Base-by-base conservation (phyloP, 1,140 invertebrate species). In the Mylabris phalerata region DNA sequence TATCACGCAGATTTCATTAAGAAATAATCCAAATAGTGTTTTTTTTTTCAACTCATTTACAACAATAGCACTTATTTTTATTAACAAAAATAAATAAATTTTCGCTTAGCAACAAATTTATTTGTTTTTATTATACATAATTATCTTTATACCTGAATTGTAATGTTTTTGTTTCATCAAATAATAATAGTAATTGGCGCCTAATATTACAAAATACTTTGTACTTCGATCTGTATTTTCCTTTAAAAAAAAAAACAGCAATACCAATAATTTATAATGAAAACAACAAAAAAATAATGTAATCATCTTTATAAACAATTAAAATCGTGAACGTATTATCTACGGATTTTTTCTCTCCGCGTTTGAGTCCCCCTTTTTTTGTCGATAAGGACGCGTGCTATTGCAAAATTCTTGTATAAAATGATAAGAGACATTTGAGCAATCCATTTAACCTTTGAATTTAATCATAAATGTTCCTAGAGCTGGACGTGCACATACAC, bases 381-480 rank as follows among this genome's bases (percentile, higher is more conserved):
- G 42, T 52, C 52, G 50, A 47, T 42, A 48, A 54, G 47, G 51
- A 46, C 57, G 50, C 57, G 50, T 52, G 50, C 44, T 59, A 47
- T 59, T 59, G 57, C 57, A 59, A 59, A 59, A 59, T 59, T 54
- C 50, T 52, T 52, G 48, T 52, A 50, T 50, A 44, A 32, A 47
- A 40, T 59, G 57, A 59, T 59, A 59, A 32, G 32, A 32, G 52
- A 52, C 39, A 51, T 59, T 59, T 59, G 7, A 48, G 57, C 57
- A 59, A 59, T 59, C 51, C 32, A 27, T 25, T 59, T 59, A 59
- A 59, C 57, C 57, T 59, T 58, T 59, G 55, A 59, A 52, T 54
- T 32, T 45, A 54, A 54, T 45, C 51, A 54, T 45, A 54, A 52
- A 46, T 54, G 46, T 54, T 54, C 44, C 44, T 46, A 54, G 51